Evolutionary conservation across 2,113 vertebrate species (phyloP), one percentile per base, ranked within the genome.

Genomic region (Rhabdomys dilectus): DNA sequence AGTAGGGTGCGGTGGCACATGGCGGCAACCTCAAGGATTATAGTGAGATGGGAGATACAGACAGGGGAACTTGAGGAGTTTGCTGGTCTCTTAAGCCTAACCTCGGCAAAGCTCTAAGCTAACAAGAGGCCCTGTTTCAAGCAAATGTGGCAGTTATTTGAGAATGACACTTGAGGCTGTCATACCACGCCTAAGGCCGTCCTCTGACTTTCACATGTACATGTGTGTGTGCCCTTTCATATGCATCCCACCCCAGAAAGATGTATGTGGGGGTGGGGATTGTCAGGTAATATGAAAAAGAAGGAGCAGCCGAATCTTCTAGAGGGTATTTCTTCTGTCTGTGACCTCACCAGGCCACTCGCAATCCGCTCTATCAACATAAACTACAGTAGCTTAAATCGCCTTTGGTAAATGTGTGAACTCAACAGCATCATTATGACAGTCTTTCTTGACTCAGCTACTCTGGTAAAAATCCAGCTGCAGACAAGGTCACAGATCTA

Each of bases 301-400:
- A 64, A 34, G 21, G 1, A 24, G 22, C 39, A 13, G 6, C 4
- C 1, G 9, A 89, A 17, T 77, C 70, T 73, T 48, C 24, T 2
- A 7, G 39, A 39, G 8, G 16, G 17, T n/a, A n/a, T 21, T 21
- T 72, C 17, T 26, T 64, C 24, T 8, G 85, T 29, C n/a, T 17
- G 0, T 0, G 9, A 7, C 75, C 1, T 1, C 5, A 36, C 7
- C 0, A 45, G 72, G 10, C 81, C 58, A 15, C 4, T 10, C 8
- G 24, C 8, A 1, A 24, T 11, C 45, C 9, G 1, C 31, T 48
- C 58, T 26, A 0, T 2, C 66, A 7, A 6, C 0, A 36, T 3
- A 77, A 75, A 34, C n/a, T 42, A 1, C 0, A 2, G 6, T 0
- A 24, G 13, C 5, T 39, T 48, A 42, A 39, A 24, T 0, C 62